These are phyloP conservation scores for Iguana delicatissima DNA, from an alignment of 2,797 vertebrate species.

Conservation along the genomic window DNA sequence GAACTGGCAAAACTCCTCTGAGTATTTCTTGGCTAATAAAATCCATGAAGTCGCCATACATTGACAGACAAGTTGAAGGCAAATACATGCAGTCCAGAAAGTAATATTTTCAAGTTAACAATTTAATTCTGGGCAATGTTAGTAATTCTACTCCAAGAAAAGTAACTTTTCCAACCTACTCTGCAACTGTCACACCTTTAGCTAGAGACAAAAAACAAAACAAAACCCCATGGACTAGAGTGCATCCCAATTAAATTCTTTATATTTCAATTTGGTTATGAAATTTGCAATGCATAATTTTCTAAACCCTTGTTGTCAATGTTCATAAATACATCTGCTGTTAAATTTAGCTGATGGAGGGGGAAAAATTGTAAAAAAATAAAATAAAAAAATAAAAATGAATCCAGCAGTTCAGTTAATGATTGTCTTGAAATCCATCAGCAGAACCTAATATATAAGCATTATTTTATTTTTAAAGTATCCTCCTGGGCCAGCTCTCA, in stretches of 20 bases:
- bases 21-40: too few species aligned
- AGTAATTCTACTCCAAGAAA: too few species aligned
- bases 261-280: not conserved
- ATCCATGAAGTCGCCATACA: too few species aligned
- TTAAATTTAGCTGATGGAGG: too few species aligned
- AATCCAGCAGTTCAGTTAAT: not conserved
- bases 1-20: too few species aligned
- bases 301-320: not conserved
- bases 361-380: not conserved
- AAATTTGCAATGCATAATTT: not conserved
- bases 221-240: not conserved
- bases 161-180: not conserved
- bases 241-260: not conserved
- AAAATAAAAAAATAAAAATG: not conserved
- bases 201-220: not conserved
- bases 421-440: not conserved
- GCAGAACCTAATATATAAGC: not conserved
- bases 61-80: too few species aligned
- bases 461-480: not conserved
- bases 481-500: not conserved
- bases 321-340: not conserved
- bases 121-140: too few species aligned
- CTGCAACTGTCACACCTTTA: not conserved
- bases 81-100: too few species aligned
- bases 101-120: too few species aligned